Conservation (phyloP, 2,888 invertebrate genomes). For the Sarcophaga rosellei region DNA sequence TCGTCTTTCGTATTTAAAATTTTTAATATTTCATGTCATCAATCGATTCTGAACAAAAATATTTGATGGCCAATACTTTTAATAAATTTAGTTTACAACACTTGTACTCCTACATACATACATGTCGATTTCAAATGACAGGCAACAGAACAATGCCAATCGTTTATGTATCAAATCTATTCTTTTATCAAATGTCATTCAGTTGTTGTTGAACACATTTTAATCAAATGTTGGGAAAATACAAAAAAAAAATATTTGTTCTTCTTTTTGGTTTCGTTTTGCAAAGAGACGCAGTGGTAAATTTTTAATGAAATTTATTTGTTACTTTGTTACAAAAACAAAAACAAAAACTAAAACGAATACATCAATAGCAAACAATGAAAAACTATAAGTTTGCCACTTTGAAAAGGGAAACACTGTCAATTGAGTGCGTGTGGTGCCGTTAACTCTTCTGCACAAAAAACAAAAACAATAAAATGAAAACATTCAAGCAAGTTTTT, state of each 20-base stretch:
- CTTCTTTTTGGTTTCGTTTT: not conserved
- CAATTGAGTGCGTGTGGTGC: constrained; percentile 35
- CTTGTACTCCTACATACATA: too few species aligned
- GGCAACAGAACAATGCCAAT: constrained; percentile 15
- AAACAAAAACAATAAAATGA: not conserved
- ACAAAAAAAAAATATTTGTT: constrained; percentile 18
- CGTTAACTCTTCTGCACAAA: constrained; percentile 9
- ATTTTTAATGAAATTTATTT: constrained; percentile 59
- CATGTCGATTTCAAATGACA: constrained; percentile 12
- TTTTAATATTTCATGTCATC: too few species aligned
- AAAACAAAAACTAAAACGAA: not conserved
- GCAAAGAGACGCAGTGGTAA: constrained; percentile 21
- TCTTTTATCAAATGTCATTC: constrained; percentile 25
- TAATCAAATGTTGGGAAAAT: not conserved
- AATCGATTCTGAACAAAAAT: too few species aligned
- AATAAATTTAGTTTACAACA: too few species aligned
- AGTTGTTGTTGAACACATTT: constrained; percentile 3
- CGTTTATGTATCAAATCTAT: not conserved
- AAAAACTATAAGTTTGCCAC: constrained; percentile 32
- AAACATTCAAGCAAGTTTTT: constrained; percentile 4
- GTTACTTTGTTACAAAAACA: constrained; percentile 26
- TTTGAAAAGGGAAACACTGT: constrained; percentile 17
- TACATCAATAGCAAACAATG: not conserved
- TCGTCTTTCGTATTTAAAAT: too few species aligned
- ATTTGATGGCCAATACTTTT: too few species aligned